These are phyloP conservation scores for Theonella swinhoei DNA, from an alignment of 37 sponge, comb jelly and placozoan species.

Conservation along the genomic window DNA sequence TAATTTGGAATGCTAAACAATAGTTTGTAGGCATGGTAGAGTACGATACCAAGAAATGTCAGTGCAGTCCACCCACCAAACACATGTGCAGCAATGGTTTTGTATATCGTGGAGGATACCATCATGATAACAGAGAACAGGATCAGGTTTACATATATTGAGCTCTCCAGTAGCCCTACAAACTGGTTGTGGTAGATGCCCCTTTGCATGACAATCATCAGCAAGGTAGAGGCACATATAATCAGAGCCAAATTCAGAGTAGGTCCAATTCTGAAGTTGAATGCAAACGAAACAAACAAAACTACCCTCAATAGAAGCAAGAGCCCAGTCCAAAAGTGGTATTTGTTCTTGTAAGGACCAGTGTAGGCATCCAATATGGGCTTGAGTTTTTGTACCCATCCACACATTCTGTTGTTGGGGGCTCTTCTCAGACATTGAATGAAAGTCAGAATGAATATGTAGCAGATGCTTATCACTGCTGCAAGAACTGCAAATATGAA, in stretches of 20 bases:
- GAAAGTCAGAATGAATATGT: slow-evolving; percentile 2
- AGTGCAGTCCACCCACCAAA: not conserved
- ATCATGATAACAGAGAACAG: not conserved
- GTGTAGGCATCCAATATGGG: slow-evolving; percentile 6
- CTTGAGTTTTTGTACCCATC: not conserved
- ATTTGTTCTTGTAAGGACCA: not conserved
- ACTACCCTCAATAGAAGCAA: not conserved
- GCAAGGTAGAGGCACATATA: not conserved
- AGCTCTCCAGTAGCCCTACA: not conserved
- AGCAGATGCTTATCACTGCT: not conserved
- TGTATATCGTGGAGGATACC: no score
- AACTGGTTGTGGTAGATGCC: not conserved
- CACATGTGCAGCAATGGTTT: not conserved
- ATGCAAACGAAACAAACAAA: not conserved
- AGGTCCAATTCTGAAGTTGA: not conserved
- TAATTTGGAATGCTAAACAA: not conserved
- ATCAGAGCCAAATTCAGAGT: not conserved
- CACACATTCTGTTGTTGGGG: not conserved
- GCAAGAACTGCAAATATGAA: not conserved
- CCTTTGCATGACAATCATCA: not conserved
- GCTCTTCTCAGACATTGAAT: not conserved
- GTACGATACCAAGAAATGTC: not conserved
- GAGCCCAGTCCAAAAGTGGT: slow-evolving; percentile 12
- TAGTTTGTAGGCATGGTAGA: not conserved
- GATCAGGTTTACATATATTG: not conserved